Evolutionary conservation across 2,888 invertebrate species (phyloP), one percentile per base, ranked within the genome.

Genomic region (Hedychridium roseum): DNA sequence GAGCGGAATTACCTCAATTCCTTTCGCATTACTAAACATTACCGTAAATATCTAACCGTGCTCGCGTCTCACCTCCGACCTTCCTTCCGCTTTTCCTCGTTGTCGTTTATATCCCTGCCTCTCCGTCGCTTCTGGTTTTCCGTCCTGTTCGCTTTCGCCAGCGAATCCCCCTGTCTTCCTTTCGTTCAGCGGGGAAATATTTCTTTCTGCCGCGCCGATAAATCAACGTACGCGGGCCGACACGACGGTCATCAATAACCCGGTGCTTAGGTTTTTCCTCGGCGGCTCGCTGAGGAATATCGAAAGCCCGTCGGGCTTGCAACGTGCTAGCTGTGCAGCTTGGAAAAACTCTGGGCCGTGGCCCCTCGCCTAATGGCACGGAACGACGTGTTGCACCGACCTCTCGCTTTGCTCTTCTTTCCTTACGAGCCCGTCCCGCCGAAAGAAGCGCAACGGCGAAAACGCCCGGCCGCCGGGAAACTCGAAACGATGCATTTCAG

Each of bases 181-280:
- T 26, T 36, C 2, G 3, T 4, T 18, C 45, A 17, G 4, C 31
- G 31, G 35, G 50, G 48, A 50, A 60, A 64, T 53, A 55, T 64
- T 57, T 64, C 51, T 64, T 57, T 48, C 48, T 35, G 20, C 30
- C 38, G 28, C 18, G 31, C 48, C 64, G 54, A 62, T 62, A 60
- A 62, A 62, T 62, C 62, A 63, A 54, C 40, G 49, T 27, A 40
- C 43, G 41, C 39, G 43, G 46, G 40, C 40, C 59, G 56, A 52
- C 63, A 49, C 54, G 42, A 40, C 46, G 63, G 40, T 61, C 61
- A 54, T 61, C 61, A 58, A 58, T 61, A 61, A 61, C 58, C 31
- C 17, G 46, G 48, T 47, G 60, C 57, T 62, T 54, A 54, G 57
- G 49, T 52, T 49, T 58, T 54, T 63, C 60, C 53, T 39, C 32